These are phyloP conservation scores for Drosophila yakuba DNA, from an alignment of 1,140 invertebrate species.

Conservation along the genomic window DNA sequence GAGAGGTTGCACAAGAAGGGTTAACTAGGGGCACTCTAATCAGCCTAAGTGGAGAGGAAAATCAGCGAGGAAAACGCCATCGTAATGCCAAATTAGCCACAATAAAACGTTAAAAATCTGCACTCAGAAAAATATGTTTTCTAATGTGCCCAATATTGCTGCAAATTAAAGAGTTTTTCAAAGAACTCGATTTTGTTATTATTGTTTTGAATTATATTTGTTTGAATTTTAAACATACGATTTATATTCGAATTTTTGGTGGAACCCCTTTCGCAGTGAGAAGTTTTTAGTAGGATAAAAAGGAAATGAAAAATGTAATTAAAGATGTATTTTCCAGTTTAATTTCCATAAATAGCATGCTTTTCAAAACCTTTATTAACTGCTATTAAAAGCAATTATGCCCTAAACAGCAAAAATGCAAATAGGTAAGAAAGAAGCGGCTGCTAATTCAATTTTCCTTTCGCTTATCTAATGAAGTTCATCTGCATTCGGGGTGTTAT, in stretches of 20 bases:
- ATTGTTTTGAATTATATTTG: neutral
- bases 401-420: neutral
- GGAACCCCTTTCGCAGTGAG: too few relatives aligned
- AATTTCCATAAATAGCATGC: neutral
- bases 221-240: too few relatives aligned
- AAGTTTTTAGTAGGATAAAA: too few relatives aligned
- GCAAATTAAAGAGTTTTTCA: neutral
- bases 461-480: slow-evolving; percentile 54
- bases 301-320: neutral
- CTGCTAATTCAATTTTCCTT: slow-evolving; percentile 66
- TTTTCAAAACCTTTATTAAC: slow-evolving; percentile 23
- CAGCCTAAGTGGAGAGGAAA: slow-evolving; percentile 44
- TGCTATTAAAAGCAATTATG: slow-evolving; percentile 42
- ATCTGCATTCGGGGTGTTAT: slow-evolving; percentile 39
- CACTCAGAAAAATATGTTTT: neutral
- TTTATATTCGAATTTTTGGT: too few relatives aligned
- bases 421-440: slow-evolving; percentile 16
- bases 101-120: slow-evolving; percentile 16
- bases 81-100: slow-evolving; percentile 26
- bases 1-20: slow-evolving; percentile 22
- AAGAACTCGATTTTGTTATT: neutral
- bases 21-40: slow-evolving; percentile 35
- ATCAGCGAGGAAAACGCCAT: slow-evolving; percentile 7
- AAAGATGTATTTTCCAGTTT: neutral
- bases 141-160: too few relatives aligned